A percentile compares a stretch with the other conserved stretches of the same genome.
These are phyloP conservation scores for Aphidius gifuensis DNA, from an alignment of 1,140 invertebrate species.

Conservation along the genomic window DNA sequence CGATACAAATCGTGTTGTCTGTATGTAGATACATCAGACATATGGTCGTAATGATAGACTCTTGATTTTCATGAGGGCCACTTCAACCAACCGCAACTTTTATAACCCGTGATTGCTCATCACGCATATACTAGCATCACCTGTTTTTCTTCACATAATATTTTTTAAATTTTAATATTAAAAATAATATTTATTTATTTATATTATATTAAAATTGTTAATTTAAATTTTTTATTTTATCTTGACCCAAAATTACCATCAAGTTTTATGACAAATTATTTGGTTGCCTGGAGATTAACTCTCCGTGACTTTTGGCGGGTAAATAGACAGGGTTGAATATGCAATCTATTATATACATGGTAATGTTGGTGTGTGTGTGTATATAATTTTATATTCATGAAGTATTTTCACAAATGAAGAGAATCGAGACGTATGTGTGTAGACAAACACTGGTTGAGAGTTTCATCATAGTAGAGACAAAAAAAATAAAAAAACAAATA, in stretches of 20 bases:
- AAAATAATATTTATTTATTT: too few relatives aligned
- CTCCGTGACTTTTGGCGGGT: too few relatives aligned
- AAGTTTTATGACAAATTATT: background rate
- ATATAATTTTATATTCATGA: too few relatives aligned
- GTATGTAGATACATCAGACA: slow-evolving; percentile 35
- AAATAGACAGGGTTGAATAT: too few relatives aligned
- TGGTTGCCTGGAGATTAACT: slow-evolving; percentile 3
- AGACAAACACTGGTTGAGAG: too few relatives aligned
- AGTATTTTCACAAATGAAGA: too few relatives aligned
- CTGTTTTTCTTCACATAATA: slow-evolving; percentile 2
- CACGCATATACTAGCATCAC: slow-evolving; percentile 1
- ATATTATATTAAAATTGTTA: too few relatives aligned
- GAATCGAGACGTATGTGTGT: too few relatives aligned
- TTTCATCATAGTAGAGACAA: background rate
- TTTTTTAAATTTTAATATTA: too few relatives aligned
- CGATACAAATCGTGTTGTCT: slow-evolving; percentile 43
- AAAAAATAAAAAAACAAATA: background rate
- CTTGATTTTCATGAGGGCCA: slow-evolving; percentile 51
- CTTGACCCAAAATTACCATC: too few relatives aligned
- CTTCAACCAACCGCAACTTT: slow-evolving; percentile 15
- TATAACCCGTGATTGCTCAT: slow-evolving; percentile 44
- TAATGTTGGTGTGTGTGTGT: too few relatives aligned
- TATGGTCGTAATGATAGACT: slow-evolving; percentile 54
- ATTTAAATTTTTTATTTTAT: background rate
- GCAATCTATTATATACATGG: too few relatives aligned